Base-by-base conservation (phyloP, 35 echinoderm and acorn worm genomes). In the Heliocidaris tuberculata region DNA sequence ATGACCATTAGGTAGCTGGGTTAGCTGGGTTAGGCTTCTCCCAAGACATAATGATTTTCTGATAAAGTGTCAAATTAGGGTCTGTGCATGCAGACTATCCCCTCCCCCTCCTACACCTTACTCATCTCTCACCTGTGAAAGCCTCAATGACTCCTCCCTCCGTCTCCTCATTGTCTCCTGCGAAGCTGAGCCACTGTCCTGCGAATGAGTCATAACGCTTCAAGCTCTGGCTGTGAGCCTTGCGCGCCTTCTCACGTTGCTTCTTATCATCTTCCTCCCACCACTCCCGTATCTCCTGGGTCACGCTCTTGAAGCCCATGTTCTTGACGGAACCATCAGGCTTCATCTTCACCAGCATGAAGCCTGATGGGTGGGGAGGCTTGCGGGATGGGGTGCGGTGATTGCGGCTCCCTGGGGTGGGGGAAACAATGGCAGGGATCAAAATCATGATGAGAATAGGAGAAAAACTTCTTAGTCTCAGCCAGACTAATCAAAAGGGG, bases 141-240 rank as follows among this genome's bases (percentile, higher is more conserved):
- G 96, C 95, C 29, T 97, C 94, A 9, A 96, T 35, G 47, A 96
- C 94, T 16, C 95, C 95, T 48, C 93, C 95, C 49, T 91, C 92
- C 2, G 35, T 61, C 19, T 95, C 94, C 52, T 61, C 49, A 13
- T 27, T 85, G 15, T 96, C 95, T n/a, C 95, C 97, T 17, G 95
- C 94, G 86, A 99, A 99, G 85, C 94, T 99, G 3, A 97, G 90
- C 98, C 98, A 99, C 92, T 99, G 98, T 24, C 96, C 98, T 19
- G 98, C 93, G 59, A 97, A 95, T 10, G 96, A 95, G 59, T 99
- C 96, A 78, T 96, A 96, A 0, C 97, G 93, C 50, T 95, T 94
- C 21, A 95, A 50, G 61, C 95, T 96, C 94, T 95, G 65, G 86
- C 98, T 99, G 49, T 97, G 96, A 13, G 95, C 92, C 92, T 94